phyloP scores from a whole-genome alignment of 2,888 invertebrate species.

The Corythucha ciliata region DNA sequence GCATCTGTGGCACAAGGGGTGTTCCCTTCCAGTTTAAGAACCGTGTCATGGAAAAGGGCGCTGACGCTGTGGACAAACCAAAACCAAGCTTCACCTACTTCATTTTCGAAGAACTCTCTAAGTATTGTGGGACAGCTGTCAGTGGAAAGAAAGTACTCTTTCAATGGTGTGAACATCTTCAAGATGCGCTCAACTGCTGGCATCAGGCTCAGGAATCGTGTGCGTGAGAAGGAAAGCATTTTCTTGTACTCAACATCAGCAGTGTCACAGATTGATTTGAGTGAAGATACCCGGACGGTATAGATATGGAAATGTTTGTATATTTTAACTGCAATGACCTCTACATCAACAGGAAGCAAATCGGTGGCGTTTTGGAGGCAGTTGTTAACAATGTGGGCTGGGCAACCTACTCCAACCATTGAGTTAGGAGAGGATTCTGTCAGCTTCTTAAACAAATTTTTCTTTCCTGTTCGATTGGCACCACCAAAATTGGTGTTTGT shows the following conservation, averaged over 20 bases:
- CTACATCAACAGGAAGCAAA: conserved; percentile 38
- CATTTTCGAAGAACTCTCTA: conserved; percentile 35
- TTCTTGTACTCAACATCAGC: conserved; percentile 35
- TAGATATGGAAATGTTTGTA: conserved; percentile 39
- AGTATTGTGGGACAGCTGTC: conserved; percentile 36
- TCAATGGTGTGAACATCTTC: conserved; percentile 34
- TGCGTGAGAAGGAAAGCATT: conserved; percentile 35
- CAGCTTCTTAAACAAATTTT: conserved; percentile 34
- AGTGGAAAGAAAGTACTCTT: conserved; percentile 35
- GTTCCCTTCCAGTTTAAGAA: conserved; percentile 19
- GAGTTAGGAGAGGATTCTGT: conserved; percentile 23
- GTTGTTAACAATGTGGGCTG: conserved; percentile 39
- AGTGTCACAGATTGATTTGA: conserved; percentile 39
- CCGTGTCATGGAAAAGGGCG: conserved; percentile 14
- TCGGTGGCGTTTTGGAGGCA: conserved; percentile 37
- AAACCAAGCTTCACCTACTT: conserved; percentile 28
- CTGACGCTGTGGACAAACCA: conserved; percentile 21
- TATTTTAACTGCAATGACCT: conserved; percentile 38
- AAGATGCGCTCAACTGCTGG: conserved; percentile 38
- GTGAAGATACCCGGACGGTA: conserved; percentile 37
- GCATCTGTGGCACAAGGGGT: no score
- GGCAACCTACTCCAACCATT: conserved; percentile 36
- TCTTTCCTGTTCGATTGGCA: conserved; percentile 16
- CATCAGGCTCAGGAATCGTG: conserved; percentile 35
- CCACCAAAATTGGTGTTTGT: conserved; percentile 28